These are phyloP conservation scores for Macrophya annulata DNA, from an alignment of 2,888 invertebrate species.

Conservation along the genomic window DNA sequence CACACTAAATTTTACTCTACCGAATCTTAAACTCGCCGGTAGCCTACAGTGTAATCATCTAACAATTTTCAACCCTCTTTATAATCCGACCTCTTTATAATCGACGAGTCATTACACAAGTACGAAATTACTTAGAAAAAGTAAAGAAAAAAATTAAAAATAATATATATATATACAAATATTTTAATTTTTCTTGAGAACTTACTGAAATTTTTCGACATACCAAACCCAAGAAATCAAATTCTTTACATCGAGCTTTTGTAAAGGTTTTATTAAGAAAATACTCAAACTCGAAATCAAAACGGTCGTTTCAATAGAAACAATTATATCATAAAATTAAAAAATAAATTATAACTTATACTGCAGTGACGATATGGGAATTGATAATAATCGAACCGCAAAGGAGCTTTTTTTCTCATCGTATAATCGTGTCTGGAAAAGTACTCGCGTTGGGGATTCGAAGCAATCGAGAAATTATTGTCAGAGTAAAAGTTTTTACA, in stretches of 20 bases:
- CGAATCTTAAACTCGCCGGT: background rate
- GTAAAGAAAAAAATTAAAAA: too few species aligned
- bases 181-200: too few species aligned
- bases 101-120: background rate
- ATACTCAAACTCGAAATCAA: too few species aligned
- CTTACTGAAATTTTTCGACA: too few species aligned
- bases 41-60: conserved; percentile 2
- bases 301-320: too few species aligned
- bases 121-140: background rate
- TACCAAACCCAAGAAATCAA: too few species aligned
- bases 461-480: background rate
- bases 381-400: background rate
- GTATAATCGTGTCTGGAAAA: too few species aligned
- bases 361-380: background rate
- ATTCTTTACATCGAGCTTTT: too few species aligned
- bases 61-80: background rate
- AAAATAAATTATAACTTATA: too few species aligned
- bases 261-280: too few species aligned
- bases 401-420: background rate
- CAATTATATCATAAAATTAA: too few species aligned
- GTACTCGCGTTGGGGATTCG: background rate
- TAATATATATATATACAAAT: too few species aligned
- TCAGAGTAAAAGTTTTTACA: conserved; percentile 14
- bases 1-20: background rate
- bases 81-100: background rate